A percentile compares a stretch with the other conserved stretches of the same genome.
These are phyloP conservation scores for Antennarius maculatus DNA, from an alignment of 2,797 vertebrate genomes.

Conservation along the genomic window DNA sequence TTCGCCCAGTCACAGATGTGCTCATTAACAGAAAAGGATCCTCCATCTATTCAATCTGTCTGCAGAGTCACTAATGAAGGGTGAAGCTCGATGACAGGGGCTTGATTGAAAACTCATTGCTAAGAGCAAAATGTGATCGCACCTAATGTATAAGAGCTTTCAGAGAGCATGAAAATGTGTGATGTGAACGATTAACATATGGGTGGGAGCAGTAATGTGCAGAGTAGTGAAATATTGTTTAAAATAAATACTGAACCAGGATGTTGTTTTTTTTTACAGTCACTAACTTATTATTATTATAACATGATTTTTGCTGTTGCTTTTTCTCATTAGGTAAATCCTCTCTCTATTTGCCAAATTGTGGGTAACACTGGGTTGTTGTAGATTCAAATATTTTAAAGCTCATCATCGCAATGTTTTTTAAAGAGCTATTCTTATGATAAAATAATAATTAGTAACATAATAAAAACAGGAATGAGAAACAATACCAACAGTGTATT, in stretches of 20 bases:
- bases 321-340: no score
- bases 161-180: not conserved
- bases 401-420: no score
- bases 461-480: no score
- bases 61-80: slow-evolving; percentile 57
- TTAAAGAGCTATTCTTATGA: no score
- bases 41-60: slow-evolving; percentile 30
- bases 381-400: no score
- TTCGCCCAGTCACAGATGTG: slow-evolving; percentile 54
- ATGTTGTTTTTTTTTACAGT: not conserved
- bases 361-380: no score
- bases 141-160: slow-evolving; percentile 24
- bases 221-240: not conserved
- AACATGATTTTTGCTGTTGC: no score
- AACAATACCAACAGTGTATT: no score
- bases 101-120: slow-evolving; percentile 55
- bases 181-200: not conserved
- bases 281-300: no score
- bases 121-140: slow-evolving; percentile 36
- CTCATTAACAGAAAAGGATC: slow-evolving; percentile 64
- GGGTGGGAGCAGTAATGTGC: not conserved
- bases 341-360: no score
- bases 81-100: slow-evolving; percentile 42
- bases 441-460: no score
- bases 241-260: not conserved